Conservation (phyloP, 2,113 vertebrate species). For the Theristicus caerulescens region DNA sequence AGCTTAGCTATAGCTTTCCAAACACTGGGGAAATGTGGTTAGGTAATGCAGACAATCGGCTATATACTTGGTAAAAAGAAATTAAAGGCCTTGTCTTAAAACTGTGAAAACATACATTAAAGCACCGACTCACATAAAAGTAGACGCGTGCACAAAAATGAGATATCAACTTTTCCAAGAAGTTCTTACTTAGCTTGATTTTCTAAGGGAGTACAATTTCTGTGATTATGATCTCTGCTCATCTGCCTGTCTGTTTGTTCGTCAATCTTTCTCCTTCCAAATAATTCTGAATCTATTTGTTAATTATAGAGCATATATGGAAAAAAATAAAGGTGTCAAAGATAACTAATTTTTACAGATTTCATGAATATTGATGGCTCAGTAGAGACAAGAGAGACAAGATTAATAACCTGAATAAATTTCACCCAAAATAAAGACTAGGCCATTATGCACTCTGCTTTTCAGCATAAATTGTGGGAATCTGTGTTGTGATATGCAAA, state of each 20-base stretch:
- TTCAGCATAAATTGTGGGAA: neutral
- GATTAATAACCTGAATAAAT: neutral
- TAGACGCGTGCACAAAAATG: neutral
- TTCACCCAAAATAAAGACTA: neutral
- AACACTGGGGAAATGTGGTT: neutral
- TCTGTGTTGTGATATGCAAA: neutral
- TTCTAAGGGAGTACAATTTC: neutral
- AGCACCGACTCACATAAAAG: neutral
- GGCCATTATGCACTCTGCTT: neutral
- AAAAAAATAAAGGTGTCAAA: neutral
- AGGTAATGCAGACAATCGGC: neutral
- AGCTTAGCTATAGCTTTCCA: neutral
- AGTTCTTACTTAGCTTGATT: neutral
- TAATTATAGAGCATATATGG: neutral
- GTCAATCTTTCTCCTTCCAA: neutral
- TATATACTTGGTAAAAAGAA: neutral
- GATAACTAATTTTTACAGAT: neutral
- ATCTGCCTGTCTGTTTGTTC: neutral
- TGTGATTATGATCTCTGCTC: neutral
- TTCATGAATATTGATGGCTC: neutral
- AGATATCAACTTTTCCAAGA: neutral
- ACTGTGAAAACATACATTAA: neutral
- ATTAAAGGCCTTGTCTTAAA: neutral
- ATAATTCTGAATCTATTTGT: neutral
- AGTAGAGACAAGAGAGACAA: neutral